A percentile compares a stretch with the other conserved stretches of the same genome.
phyloP scores from a whole-genome alignment of 2,797 vertebrate species.

The Lates japonicus region DNA sequence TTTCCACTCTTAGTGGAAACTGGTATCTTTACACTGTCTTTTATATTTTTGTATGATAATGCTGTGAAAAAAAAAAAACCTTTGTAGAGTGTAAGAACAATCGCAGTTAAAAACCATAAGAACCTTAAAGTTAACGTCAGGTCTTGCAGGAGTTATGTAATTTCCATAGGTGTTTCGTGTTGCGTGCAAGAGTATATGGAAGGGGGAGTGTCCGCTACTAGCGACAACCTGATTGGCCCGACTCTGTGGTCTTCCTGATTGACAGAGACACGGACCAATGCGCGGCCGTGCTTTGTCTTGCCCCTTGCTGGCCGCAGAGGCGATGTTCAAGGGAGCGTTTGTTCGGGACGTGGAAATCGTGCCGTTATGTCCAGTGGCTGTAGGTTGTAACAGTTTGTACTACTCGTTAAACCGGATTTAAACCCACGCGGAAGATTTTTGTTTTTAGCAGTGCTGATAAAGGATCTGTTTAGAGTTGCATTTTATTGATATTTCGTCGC shows the following conservation, averaged over 20 bases:
- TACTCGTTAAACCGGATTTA: constrained; percentile 54
- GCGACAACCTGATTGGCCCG: constrained; percentile 25
- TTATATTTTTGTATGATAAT: neutral
- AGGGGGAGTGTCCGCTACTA: neutral
- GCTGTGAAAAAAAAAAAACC: neutral
- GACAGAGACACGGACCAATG: constrained; percentile 61
- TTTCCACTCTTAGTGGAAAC: neutral
- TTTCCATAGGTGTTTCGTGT: constrained; percentile 62
- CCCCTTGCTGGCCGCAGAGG: constrained; percentile 51
- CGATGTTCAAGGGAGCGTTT: constrained; percentile 66
- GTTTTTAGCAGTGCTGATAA: neutral
- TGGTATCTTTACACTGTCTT: constrained; percentile 9
- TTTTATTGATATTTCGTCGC: neutral
- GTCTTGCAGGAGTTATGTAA: constrained; percentile 71
- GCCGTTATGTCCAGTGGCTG: constrained; percentile 48
- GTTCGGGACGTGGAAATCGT: constrained; percentile 70
- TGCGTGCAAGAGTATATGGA: constrained; percentile 37
- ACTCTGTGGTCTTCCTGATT: constrained; percentile 28
- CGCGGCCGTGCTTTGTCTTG: constrained; percentile 21
- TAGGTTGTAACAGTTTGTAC: constrained; percentile 57
- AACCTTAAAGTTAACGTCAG: neutral
- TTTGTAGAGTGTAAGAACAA: neutral
- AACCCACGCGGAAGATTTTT: constrained; percentile 10
- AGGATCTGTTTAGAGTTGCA: constrained; percentile 3
- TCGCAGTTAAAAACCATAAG: neutral